Conservation (phyloP, 2,113 vertebrate genomes). For the Mystacornis crossleyi region DNA sequence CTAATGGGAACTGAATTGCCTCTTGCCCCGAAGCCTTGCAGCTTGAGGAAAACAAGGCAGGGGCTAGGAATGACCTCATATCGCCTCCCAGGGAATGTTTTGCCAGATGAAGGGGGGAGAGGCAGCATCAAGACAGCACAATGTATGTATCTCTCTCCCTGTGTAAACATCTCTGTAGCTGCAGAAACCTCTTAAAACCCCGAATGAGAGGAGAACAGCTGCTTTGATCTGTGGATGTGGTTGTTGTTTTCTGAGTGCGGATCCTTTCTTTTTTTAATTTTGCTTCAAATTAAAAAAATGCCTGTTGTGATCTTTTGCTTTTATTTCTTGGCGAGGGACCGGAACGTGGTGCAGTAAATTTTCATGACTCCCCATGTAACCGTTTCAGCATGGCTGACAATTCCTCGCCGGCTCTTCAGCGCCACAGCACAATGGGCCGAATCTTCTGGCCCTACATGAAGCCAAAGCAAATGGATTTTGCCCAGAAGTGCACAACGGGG, state of each 20-base stretch:
- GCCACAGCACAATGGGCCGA: conserved; percentile 51
- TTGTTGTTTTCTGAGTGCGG: conserved; percentile 56
- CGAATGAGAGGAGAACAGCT: conserved; percentile 31
- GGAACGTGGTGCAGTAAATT: conserved; percentile 57
- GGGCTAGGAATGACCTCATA: conserved; percentile 58
- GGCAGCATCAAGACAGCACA: conserved; percentile 51
- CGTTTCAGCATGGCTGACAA: conserved; percentile 51
- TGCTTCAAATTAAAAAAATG: conserved; percentile 65
- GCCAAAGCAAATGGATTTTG: conserved; percentile 60
- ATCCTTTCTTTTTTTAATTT: conserved; percentile 60
- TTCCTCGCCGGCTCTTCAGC: conserved; percentile 16
- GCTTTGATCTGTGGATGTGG: conserved; percentile 71
- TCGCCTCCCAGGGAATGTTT: conserved; percentile 61
- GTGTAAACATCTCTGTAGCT: conserved; percentile 67
- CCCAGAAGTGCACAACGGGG: conserved; percentile 59
- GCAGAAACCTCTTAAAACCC: conserved; percentile 66
- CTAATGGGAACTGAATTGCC: conserved; percentile 60
- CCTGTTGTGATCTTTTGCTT: conserved; percentile 64
- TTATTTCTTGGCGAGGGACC: conserved; percentile 38
- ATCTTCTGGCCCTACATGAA: conserved; percentile 57
- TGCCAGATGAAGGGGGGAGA: conserved; percentile 58
- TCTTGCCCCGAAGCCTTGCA: conserved; percentile 44
- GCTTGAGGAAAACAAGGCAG: conserved; percentile 62
- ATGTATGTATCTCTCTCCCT: conserved; percentile 58
- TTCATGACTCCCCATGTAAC: conserved; percentile 58